Conservation (phyloP, 1,140 invertebrate genomes). For the Idris sp. region DNA sequence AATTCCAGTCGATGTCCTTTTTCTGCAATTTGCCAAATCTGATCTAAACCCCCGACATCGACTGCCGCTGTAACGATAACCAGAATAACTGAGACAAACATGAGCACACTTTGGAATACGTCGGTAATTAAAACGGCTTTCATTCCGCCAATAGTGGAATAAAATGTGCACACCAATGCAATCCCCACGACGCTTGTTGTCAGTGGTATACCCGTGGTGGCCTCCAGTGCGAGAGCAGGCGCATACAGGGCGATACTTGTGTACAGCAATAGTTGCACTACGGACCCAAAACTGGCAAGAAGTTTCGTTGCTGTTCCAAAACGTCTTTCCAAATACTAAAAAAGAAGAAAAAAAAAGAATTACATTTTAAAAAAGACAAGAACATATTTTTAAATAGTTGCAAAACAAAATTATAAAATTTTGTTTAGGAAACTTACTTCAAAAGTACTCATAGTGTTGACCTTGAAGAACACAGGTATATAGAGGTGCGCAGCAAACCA, state of each 20-base stretch:
- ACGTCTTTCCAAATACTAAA: conserved; percentile 87
- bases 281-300: conserved; percentile 86
- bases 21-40: conserved; percentile 83
- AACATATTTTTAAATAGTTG: too few species aligned
- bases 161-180: conserved; percentile 89
- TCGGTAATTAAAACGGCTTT: conserved; percentile 93
- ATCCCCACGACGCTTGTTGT: conserved; percentile 87
- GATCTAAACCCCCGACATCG: conserved; percentile 81
- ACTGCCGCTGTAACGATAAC: conserved; percentile 86
- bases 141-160: conserved; percentile 91
- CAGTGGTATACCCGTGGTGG: conserved; percentile 88
- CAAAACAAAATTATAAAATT: too few species aligned
- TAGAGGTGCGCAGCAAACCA: conserved; percentile 89
- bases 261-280: conserved; percentile 91
- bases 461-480: conserved; percentile 92
- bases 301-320: conserved; percentile 85
- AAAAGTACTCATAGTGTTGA: conserved; percentile 91
- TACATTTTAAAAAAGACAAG: too few species aligned
- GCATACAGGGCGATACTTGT: conserved; percentile 96
- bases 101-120: conserved; percentile 87
- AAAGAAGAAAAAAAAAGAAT: neutral
- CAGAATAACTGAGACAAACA: conserved; percentile 86
- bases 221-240: conserved; percentile 92
- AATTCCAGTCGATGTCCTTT: conserved; percentile 84
- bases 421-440: conserved; percentile 80